phyloP scores from a whole-genome alignment of 92 coral and sea anemone genomes.

The Porites divaricata region DNA sequence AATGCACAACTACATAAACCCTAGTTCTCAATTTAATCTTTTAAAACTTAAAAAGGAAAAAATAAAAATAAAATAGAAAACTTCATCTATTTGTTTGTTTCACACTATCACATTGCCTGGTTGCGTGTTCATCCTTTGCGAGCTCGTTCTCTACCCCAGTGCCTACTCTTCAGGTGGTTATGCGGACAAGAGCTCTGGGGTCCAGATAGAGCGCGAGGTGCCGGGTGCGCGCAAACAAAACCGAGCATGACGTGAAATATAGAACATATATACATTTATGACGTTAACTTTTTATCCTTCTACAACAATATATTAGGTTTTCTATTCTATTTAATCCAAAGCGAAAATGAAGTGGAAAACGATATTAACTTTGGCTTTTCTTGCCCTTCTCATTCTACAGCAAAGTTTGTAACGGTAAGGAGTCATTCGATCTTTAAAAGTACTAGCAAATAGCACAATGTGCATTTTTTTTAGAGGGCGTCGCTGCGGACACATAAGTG shows the following conservation, averaged over 20 bases:
- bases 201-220: no score
- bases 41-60: no score
- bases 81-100: no score
- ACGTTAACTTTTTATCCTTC: not conserved
- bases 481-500: not conserved
- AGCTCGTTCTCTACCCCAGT: no score
- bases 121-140: no score
- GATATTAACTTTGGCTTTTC: not conserved
- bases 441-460: not conserved
- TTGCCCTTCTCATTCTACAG: not conserved
- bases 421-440: not conserved
- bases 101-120: no score
- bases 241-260: not conserved
- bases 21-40: no score
- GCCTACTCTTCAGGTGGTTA: no score
- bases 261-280: not conserved
- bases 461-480: not conserved
- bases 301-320: not conserved
- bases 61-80: no score
- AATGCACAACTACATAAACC: no score
- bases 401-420: constrained; percentile 17
- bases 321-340: not conserved
- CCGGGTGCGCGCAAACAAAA: not conserved
- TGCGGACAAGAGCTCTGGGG: no score
- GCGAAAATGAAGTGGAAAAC: not conserved